Percentiles rank a stretch among this genome's conserved stretches.
These are phyloP conservation scores for Scaptomyza reducta DNA, from an alignment of 2,888 invertebrate species.

Conservation along the genomic window DNA sequence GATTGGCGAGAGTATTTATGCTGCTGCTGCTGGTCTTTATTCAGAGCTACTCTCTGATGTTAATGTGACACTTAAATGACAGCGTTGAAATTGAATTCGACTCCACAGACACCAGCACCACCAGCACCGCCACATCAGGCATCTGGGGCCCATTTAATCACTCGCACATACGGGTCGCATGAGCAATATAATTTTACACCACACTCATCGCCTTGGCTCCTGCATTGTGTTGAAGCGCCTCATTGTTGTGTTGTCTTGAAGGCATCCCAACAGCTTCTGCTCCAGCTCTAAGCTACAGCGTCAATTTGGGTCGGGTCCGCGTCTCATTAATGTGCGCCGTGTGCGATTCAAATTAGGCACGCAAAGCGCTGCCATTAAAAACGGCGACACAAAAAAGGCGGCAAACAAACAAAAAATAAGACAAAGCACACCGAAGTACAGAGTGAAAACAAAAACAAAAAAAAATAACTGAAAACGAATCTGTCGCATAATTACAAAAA, in stretches of 20 bases:
- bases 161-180: slow-evolving; percentile 45
- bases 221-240: slow-evolving; percentile 24
- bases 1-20: slow-evolving; percentile 11
- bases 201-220: neutral
- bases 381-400: slow-evolving; percentile 51
- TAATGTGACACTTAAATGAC: slow-evolving; percentile 56
- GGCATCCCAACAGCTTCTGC: neutral
- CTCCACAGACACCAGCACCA: neutral
- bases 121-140: neutral
- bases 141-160: slow-evolving; percentile 53
- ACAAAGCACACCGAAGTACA: slow-evolving; percentile 4
- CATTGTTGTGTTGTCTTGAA: slow-evolving; percentile 1
- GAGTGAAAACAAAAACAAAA: neutral
- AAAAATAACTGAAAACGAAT: slow-evolving; percentile 53
- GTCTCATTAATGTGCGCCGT: slow-evolving; percentile 70
- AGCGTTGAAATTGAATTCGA: slow-evolving; percentile 56
- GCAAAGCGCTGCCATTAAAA: slow-evolving; percentile 72
- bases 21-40: neutral
- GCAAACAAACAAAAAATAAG: slow-evolving; percentile 26
- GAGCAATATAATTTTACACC: slow-evolving; percentile 38
- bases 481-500: slow-evolving; percentile 74
- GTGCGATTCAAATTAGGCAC: slow-evolving; percentile 73
- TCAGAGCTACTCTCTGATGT: slow-evolving; percentile 15
- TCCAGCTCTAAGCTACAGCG: slow-evolving; percentile 4
- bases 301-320: slow-evolving; percentile 25